Percentiles rank a stretch among this genome's conserved stretches.
Evolutionary conservation across 2,888 invertebrate genomes (phyloP).

Genomic region (Congeria kusceri): DNA sequence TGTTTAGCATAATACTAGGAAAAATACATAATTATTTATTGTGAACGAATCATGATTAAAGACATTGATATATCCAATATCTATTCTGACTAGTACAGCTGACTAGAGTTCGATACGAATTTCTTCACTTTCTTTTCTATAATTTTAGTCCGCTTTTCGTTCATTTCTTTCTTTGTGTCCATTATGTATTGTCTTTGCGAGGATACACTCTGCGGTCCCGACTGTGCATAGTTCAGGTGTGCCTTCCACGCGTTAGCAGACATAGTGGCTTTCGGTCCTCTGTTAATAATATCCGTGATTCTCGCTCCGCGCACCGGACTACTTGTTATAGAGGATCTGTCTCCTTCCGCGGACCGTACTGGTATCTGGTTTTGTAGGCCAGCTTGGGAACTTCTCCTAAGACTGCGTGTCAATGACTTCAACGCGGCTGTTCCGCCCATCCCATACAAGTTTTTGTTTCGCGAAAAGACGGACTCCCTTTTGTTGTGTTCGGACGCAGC

Average conservation of each 20-base stretch:
- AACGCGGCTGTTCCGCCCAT: constrained; percentile 29
- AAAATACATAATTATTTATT: too few species aligned
- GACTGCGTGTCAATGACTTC: constrained; percentile 48
- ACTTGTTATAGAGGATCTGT: neutral
- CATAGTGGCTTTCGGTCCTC: constrained; percentile 65
- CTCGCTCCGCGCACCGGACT: constrained; percentile 48
- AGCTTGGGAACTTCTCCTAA: constrained; percentile 37
- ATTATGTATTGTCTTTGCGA: constrained; percentile 64
- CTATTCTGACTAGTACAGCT: too few species aligned
- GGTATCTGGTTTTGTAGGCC: constrained; percentile 2
- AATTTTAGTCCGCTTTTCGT: constrained; percentile 53
- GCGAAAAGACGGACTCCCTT: constrained; percentile 46
- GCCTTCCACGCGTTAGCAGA: constrained; percentile 73
- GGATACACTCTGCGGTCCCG: constrained; percentile 61
- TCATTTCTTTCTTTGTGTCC: constrained; percentile 61
- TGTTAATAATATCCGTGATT: constrained; percentile 72
- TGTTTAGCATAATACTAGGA: too few species aligned
- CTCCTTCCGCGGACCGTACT: constrained; percentile 2
- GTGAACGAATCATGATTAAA: too few species aligned
- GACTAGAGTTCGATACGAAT: constrained; percentile 59
- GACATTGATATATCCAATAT: too few species aligned
- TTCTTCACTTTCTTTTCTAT: constrained; percentile 64
- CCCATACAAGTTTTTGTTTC: constrained; percentile 15
- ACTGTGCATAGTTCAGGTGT: constrained; percentile 61
- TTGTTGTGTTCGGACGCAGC: constrained; percentile 42